Conservation (phyloP, 2,888 invertebrate species). For the Coelinius sp. region DNA sequence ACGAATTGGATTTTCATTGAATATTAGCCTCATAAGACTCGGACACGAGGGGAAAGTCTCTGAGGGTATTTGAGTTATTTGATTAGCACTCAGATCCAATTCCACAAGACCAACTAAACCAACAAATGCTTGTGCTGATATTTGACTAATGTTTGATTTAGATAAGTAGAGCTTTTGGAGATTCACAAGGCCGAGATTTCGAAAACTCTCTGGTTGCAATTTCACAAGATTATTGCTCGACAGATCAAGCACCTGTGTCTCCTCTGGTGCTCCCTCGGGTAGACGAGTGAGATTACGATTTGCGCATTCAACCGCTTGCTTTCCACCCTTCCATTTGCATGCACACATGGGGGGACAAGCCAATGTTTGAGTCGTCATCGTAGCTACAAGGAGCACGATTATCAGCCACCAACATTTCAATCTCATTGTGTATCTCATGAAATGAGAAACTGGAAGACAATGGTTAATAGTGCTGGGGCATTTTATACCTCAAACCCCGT, state of each 20-base stretch:
- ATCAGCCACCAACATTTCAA: slow-evolving; percentile 56
- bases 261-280: slow-evolving; percentile 85
- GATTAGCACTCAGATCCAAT: slow-evolving; percentile 88
- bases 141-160: slow-evolving; percentile 82
- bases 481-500: slow-evolving; percentile 44
- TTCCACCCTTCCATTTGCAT: slow-evolving; percentile 95
- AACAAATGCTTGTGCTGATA: slow-evolving; percentile 85
- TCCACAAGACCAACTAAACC: slow-evolving; percentile 91
- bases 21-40: slow-evolving; percentile 85
- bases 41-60: slow-evolving; percentile 84
- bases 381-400: slow-evolving; percentile 49
- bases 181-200: slow-evolving; percentile 84
- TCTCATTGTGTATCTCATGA: slow-evolving; percentile 49
- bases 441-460: slow-evolving; percentile 23
- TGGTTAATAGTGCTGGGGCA: slow-evolving; percentile 30
- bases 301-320: slow-evolving; percentile 90
- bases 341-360: slow-evolving; percentile 85
- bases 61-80: slow-evolving; percentile 83
- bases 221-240: slow-evolving; percentile 86
- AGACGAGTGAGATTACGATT: slow-evolving; percentile 83
- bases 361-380: slow-evolving; percentile 47
- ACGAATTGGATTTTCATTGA: slow-evolving; percentile 87
- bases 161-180: slow-evolving; percentile 89
- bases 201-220: slow-evolving; percentile 84
- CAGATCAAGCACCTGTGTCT: slow-evolving; percentile 90